Conservation (phyloP, 2,888 invertebrate species). For the Anarsia innoxiella region DNA sequence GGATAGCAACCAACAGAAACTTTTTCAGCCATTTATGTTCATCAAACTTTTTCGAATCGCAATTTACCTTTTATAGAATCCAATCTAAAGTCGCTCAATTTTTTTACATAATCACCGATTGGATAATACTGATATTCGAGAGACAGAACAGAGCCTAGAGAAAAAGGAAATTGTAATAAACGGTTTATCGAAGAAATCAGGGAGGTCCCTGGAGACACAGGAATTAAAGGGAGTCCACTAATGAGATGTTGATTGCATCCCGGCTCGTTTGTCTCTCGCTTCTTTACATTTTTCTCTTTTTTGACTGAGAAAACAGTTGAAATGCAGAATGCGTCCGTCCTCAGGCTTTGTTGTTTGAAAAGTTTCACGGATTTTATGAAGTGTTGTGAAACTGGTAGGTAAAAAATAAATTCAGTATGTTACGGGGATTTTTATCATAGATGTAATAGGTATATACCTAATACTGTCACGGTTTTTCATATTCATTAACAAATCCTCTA, state of each 20-base stretch:
- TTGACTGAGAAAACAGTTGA: conserved; percentile 35
- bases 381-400: conserved; percentile 12
- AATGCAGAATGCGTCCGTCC: conserved; percentile 56
- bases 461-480: too few species aligned
- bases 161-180: conserved; percentile 49
- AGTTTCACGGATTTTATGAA: conserved; percentile 44
- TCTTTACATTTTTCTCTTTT: conserved; percentile 30
- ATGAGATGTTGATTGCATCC: conserved; percentile 72
- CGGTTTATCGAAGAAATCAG: conserved; percentile 62
- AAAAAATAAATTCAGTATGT: not conserved
- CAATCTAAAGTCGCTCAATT: conserved; percentile 39
- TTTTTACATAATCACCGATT: conserved; percentile 55
- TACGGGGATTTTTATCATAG: too few species aligned
- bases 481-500: too few species aligned
- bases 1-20: too few species aligned
- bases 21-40: too few species aligned
- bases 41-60: conserved; percentile 45
- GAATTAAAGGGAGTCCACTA: conserved; percentile 62
- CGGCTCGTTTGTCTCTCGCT: conserved; percentile 47
- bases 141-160: conserved; percentile 48
- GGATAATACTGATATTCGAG: conserved; percentile 45
- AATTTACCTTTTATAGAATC: conserved; percentile 42
- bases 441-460: too few species aligned
- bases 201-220: conserved; percentile 41
- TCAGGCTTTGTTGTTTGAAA: conserved; percentile 38